Conservation (phyloP, 2,888 invertebrate genomes). For the Cistogaster globosa region DNA sequence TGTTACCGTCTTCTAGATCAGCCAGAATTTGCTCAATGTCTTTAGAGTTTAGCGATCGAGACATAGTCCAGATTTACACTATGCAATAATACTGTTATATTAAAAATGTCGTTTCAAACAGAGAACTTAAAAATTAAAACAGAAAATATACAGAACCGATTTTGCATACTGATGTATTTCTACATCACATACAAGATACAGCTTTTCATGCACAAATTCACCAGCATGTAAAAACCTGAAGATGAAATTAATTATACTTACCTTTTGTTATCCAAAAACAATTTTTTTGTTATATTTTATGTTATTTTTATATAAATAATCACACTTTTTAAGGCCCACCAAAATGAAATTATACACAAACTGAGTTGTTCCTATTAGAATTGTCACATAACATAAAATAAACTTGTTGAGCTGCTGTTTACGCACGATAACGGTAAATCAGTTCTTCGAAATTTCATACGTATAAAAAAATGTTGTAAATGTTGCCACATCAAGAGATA, state of each 20-base stretch:
- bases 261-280: slow-evolving; percentile 15
- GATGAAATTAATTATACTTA: slow-evolving; percentile 3
- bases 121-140: neutral
- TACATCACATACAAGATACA: too few species aligned
- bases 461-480: neutral
- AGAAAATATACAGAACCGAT: neutral
- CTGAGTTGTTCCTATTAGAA: too few species aligned
- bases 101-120: too few species aligned
- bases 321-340: neutral
- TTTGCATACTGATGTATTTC: slow-evolving; percentile 23
- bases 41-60: too few species aligned
- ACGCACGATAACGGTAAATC: neutral
- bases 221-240: too few species aligned
- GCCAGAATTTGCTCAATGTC: too few species aligned
- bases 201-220: too few species aligned
- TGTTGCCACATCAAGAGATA: neutral
- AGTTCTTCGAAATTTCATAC: neutral
- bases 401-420: neutral
- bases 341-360: neutral
- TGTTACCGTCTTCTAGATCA: too few species aligned
- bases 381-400: too few species aligned
- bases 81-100: neutral
- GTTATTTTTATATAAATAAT: slow-evolving; percentile 17
- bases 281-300: slow-evolving; percentile 18
- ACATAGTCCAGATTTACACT: too few species aligned